Percentiles rank a stretch among this genome's conserved stretches.
phyloP scores from a whole-genome alignment of 2,113 vertebrate species.

The Polypterus senegalus region DNA sequence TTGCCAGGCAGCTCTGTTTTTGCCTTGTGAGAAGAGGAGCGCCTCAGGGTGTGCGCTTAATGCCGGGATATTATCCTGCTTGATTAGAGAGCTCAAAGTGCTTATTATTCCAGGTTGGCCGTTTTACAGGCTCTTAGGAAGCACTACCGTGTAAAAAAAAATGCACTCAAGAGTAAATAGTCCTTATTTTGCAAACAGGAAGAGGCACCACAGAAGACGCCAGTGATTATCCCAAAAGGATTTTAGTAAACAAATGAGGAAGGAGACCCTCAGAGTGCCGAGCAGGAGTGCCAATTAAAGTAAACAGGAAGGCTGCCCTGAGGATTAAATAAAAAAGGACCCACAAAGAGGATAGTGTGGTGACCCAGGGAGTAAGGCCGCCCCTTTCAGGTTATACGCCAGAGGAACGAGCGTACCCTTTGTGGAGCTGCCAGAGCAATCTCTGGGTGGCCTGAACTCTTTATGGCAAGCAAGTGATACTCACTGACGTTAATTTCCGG shows the following conservation, averaged over 20 bases:
- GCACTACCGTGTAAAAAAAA: not conserved
- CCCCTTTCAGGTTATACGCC: too few species aligned
- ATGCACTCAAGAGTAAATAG: slow-evolving; percentile 7
- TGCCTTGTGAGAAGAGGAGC: not conserved
- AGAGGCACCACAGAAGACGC: slow-evolving; percentile 31
- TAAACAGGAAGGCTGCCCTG: slow-evolving; percentile 50
- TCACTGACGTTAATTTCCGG: too few species aligned
- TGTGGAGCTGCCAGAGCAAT: too few species aligned
- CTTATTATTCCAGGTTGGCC: not conserved
- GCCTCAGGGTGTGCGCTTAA: not conserved
- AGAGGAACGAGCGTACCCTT: too few species aligned
- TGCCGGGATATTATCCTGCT: not conserved
- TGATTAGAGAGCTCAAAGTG: slow-evolving; percentile 2
- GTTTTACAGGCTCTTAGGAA: not conserved
- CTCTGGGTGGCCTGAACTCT: too few species aligned
- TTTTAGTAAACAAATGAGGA: slow-evolving; percentile 42
- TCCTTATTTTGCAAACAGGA: slow-evolving; percentile 54
- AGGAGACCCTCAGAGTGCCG: slow-evolving; percentile 26
- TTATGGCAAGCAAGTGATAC: too few species aligned
- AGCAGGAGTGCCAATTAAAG: slow-evolving; percentile 28
- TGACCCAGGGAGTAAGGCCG: too few species aligned
- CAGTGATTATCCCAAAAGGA: slow-evolving; percentile 37
- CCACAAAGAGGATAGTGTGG: not conserved
- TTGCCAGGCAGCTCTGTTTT: not conserved
- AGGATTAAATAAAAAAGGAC: slow-evolving; percentile 1